Evolutionary conservation across 2,113 vertebrate species (phyloP), one percentile per base, ranked within the genome.

Genomic region (Desmodus rotundus): DNA sequence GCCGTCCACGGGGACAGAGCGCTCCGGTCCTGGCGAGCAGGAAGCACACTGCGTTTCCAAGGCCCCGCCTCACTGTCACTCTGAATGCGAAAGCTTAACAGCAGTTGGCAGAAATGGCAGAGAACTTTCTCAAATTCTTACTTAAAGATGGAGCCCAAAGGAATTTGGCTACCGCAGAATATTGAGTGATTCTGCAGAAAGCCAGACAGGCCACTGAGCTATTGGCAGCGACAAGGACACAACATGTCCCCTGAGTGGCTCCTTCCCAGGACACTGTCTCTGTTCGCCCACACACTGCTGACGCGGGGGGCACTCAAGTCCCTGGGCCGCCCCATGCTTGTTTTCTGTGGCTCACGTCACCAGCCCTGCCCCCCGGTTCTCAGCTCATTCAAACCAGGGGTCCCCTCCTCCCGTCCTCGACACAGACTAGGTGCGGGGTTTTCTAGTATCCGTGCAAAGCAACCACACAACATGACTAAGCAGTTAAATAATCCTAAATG

Each of bases 81-180:
- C n/a, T 54, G n/a, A 82, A 77, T 52, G 16, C 28, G 58, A 68
- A 90, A 81, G 28, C 7, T 9, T 50, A 67, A 54, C 81, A 6
- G n/a, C 61, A 86, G 81, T 1, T 70, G 61, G 63, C 68, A 72
- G 68, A 90, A 87, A 68, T 31, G 38, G 15, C 38, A 52, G 41
- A 61, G 31, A 16, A 13, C 17, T 82, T 58, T 43, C 78, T 36
- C 41, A 31, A 31, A 73, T 80, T 93, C n/a, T 78, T 76, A 54
- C 52, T 88, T 89, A 67, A 74, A 89, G 56, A 31, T 65, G 52
- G 38, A 77, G 26, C 26, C 43, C 86, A 87, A 38, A 91, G 47
- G 56, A 91, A 91, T 91, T 13, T 74, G 36, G 47, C 63, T 77
- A 74, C 31, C n/a, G n/a, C 3, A 87, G 33, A 83, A 63, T 47